Evolutionary conservation across 2,888 invertebrate genomes (phyloP).

Genomic region (Laspeyria flexula): DNA sequence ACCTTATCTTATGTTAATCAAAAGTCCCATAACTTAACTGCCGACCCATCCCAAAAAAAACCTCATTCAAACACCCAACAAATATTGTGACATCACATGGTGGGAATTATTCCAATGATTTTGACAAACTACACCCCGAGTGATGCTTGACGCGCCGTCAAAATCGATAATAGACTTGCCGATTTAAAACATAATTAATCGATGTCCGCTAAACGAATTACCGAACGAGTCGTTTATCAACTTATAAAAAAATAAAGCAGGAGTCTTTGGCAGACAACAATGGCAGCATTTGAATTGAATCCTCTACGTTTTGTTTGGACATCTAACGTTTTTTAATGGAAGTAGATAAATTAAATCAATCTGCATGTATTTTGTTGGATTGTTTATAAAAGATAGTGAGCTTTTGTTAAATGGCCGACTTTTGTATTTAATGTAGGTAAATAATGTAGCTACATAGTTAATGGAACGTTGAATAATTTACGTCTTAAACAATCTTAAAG

Average conservation of each 20-base stretch:
- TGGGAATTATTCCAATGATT: conserved; percentile 48
- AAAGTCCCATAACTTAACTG: background rate
- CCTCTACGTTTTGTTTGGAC: conserved; percentile 63
- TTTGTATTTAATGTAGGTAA: conserved; percentile 11
- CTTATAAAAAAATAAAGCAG: conserved; percentile 66
- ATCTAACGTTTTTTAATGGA: conserved; percentile 64
- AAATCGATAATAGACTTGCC: conserved; percentile 69
- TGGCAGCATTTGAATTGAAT: conserved; percentile 80
- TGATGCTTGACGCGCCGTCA: conserved; percentile 75
- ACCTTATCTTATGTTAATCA: background rate
- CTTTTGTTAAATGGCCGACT: conserved; percentile 33
- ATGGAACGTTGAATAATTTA: too few relatives aligned
- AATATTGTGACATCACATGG: conserved; percentile 62
- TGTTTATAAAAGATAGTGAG: conserved; percentile 31
- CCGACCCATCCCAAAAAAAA: conserved; percentile 27
- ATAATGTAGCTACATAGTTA: too few relatives aligned
- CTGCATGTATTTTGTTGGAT: conserved; percentile 44
- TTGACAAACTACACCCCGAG: conserved; percentile 70
- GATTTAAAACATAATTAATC: conserved; percentile 74
- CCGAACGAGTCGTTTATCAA: conserved; percentile 63
- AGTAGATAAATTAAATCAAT: conserved; percentile 51
- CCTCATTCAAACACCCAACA: conserved; percentile 8
- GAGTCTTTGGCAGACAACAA: conserved; percentile 78
- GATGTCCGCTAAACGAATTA: conserved; percentile 59
- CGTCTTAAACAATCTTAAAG: too few relatives aligned